Evolutionary conservation across 2,888 invertebrate species (phyloP).

Genomic region (Lydus trimaculatus): DNA sequence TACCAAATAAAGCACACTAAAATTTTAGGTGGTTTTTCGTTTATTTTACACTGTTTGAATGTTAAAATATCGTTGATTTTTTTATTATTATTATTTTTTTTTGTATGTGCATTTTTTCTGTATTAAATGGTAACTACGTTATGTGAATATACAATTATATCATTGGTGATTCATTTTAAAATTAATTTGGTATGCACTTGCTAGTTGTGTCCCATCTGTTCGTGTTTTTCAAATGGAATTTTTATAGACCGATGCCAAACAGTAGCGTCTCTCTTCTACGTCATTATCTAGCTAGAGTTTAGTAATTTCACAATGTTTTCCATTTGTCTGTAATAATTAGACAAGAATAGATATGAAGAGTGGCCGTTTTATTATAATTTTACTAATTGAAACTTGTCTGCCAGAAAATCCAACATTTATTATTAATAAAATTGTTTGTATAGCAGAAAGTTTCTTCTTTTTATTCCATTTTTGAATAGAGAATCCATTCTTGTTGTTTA

Average conservation of each 20-base stretch:
- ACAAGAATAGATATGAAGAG: neutral
- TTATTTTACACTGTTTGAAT: slow-evolving; percentile 24
- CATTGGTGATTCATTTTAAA: slow-evolving; percentile 17
- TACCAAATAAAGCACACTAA: slow-evolving; percentile 18
- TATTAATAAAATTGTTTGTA: neutral
- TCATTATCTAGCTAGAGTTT: neutral
- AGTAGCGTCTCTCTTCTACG: neutral
- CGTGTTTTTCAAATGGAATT: slow-evolving; percentile 15
- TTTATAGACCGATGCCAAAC: slow-evolving; percentile 13
- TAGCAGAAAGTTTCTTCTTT: neutral
- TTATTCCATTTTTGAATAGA: neutral
- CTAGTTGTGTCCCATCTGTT: slow-evolving; percentile 22
- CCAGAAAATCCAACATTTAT: neutral
- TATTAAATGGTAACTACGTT: neutral
- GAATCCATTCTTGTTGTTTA: neutral
- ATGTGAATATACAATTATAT: neutral
- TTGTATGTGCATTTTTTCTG: neutral
- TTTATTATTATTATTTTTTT: slow-evolving; percentile 4
- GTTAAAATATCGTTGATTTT: slow-evolving; percentile 18
- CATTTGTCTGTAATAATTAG: neutral
- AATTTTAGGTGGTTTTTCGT: slow-evolving; percentile 15
- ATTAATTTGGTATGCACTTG: slow-evolving; percentile 31
- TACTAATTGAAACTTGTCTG: neutral
- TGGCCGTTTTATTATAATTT: neutral
- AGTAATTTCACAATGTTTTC: neutral